Evolutionary conservation across 2,113 vertebrate genomes (phyloP), one percentile per base, ranked within the genome.

Genomic region (Rhodinocichla rosea): DNA sequence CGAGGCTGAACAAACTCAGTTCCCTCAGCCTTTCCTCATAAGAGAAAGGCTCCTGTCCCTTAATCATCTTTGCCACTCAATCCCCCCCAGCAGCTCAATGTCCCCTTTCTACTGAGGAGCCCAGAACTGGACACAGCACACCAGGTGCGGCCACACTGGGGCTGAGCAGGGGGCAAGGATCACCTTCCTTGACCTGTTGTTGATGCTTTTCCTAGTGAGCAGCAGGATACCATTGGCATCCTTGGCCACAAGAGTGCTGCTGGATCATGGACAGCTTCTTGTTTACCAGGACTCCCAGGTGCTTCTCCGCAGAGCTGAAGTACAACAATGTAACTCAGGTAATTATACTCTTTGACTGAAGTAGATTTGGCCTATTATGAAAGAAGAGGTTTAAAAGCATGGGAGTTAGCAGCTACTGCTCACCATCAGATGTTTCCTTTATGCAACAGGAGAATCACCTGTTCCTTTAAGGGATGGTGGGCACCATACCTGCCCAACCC

Each of bases 161-260:
- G 39, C 52, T 12, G 33, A 74, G 22, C 10, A 44, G 33, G 37
- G 23, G 10, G 23, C 22, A 15, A n/a, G 13, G 19, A n/a, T 52
- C 39, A 24, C 13, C 28, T 45, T 50, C 37, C 53, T 45, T 0
- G 1, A 52, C 5, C 4, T n/a, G 7, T 10, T 67, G 23, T 3
- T 0, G 1, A 11, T 47, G 24, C 4, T 63, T 40, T 49, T 79
- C 30, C 30, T 26, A 12, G 11, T 9, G 23, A 40, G 14, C 4
- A 10, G 23, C 44, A 33, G 60, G 52, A 52, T 16, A 20, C 2
- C 18, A 11, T 1, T 33, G 27, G 7, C 12, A 22, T 50, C 17
- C 33, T 59, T 52, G 28, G 33, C 37, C 45, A 26, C 11, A 53
- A 45, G 23, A 15, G 13, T 6, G 8, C 28, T 50, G 32, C 33